These are phyloP conservation scores for Pseudomyrmex pallidus DNA, from an alignment of 1,140 invertebrate genomes.

Conservation along the genomic window DNA sequence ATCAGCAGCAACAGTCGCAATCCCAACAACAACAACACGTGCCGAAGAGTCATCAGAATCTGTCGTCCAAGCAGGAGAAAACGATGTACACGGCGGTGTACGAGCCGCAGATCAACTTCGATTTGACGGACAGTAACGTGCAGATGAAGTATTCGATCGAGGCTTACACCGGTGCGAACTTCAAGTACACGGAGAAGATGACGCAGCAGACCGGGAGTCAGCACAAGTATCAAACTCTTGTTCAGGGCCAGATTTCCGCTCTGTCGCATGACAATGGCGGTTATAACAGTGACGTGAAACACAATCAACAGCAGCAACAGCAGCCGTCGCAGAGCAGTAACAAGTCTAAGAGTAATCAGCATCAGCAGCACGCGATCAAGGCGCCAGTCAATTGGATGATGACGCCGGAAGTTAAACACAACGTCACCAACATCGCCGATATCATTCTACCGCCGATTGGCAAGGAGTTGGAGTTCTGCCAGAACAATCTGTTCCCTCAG, in stretches of 20 bases:
- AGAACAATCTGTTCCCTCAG: conserved; percentile 83
- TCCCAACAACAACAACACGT: conserved; percentile 62
- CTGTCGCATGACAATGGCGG: conserved; percentile 72
- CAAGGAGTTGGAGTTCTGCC: conserved; percentile 83
- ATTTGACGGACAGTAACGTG: conserved; percentile 67
- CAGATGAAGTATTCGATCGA: conserved; percentile 78
- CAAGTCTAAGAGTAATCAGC: conserved; percentile 66
- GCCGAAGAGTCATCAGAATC: conserved; percentile 69
- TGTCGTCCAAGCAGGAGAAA: conserved; percentile 80
- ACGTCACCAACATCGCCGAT: conserved; percentile 78
- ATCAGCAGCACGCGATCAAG: conserved; percentile 78
- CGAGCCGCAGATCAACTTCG: conserved; percentile 79
- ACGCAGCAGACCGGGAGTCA: conserved; percentile 76
- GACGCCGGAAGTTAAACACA: conserved; percentile 85
- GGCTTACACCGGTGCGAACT: conserved; percentile 79
- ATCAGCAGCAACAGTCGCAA: conserved; percentile 76
- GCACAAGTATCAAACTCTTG: conserved; percentile 79
- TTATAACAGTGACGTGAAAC: conserved; percentile 69
- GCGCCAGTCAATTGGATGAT: conserved; percentile 89
- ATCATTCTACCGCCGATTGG: conserved; percentile 83
- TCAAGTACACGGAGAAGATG: conserved; percentile 79
- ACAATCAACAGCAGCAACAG: conserved; percentile 60
- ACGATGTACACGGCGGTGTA: conserved; percentile 73
- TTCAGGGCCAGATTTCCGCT: conserved; percentile 71
- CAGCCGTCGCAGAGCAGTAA: conserved; percentile 68